Conservation (phyloP, 2,113 vertebrate species). For the Hippocampus abdominalis region DNA sequence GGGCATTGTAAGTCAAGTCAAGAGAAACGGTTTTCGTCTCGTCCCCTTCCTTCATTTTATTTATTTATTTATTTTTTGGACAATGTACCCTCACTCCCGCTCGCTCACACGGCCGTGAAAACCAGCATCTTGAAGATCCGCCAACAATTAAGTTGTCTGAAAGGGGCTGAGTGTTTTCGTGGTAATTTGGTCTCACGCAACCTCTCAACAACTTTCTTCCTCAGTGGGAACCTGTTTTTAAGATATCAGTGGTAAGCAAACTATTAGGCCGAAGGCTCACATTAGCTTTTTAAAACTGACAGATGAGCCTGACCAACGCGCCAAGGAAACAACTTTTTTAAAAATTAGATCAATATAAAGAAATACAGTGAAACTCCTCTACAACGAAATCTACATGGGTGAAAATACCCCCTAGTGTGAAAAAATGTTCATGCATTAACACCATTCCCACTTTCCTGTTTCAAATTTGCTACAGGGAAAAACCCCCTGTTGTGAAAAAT, state of each 20-base stretch:
- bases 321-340: no score
- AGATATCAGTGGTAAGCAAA: not conserved
- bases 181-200: not conserved
- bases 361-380: no score
- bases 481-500: no score
- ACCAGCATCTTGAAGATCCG: not conserved
- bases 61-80: not conserved
- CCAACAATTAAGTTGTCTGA: not conserved
- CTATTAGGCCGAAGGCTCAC: not conserved
- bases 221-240: not conserved
- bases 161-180: not conserved
- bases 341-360: no score
- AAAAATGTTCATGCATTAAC: no score
- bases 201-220: not conserved
- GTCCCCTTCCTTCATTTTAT: not conserved
- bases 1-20: slow-evolving; percentile 33
- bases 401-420: no score
- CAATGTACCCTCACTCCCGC: slow-evolving; percentile 12
- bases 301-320: not conserved
- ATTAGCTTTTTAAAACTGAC: not conserved
- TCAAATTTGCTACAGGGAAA: no score
- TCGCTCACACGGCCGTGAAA: not conserved
- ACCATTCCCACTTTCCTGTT: no score
- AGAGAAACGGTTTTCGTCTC: slow-evolving; percentile 63
- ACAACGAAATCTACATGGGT: no score